These are phyloP conservation scores for Nipponacmea schrenckii DNA, from an alignment of 2,888 invertebrate genomes.

Conservation along the genomic window DNA sequence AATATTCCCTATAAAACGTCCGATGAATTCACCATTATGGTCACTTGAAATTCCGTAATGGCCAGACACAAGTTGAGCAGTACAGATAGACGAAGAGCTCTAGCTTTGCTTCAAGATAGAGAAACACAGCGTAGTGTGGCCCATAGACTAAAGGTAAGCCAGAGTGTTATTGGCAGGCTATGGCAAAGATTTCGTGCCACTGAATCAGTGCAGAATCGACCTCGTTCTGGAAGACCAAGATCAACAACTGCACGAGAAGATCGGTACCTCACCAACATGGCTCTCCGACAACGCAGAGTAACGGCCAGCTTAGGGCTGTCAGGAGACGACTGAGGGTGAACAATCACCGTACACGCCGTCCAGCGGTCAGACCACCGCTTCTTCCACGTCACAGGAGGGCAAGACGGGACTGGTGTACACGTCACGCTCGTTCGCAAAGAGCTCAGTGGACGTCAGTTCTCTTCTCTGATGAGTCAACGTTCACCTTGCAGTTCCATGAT, in stretches of 20 bases:
- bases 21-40: too few relatives aligned
- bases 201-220: not conserved
- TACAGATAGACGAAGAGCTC: too few relatives aligned
- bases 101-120: too few relatives aligned
- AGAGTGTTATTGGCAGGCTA: too few relatives aligned
- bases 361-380: conserved; percentile 4
- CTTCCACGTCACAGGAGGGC: conserved; percentile 8
- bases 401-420: conserved; percentile 10
- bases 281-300: not conserved
- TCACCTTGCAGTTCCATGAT: conserved; percentile 14
- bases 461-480: conserved; percentile 24
- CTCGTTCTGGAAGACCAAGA: not conserved
- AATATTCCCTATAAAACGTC: too few relatives aligned
- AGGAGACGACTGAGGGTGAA: not conserved
- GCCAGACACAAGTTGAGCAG: too few relatives aligned
- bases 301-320: too few relatives aligned
- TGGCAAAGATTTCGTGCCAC: too few relatives aligned
- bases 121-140: too few relatives aligned
- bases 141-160: too few relatives aligned
- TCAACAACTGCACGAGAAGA: not conserved
- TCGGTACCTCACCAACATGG: not conserved
- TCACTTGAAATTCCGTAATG: too few relatives aligned
- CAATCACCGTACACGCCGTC: not conserved
- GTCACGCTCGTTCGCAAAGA: conserved; percentile 7
- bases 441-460: conserved; percentile 18